A percentile compares a stretch with the other conserved stretches of the same genome.
Evolutionary conservation across 2,888 invertebrate species (phyloP).

Genomic region (Baronia brevicornis): DNA sequence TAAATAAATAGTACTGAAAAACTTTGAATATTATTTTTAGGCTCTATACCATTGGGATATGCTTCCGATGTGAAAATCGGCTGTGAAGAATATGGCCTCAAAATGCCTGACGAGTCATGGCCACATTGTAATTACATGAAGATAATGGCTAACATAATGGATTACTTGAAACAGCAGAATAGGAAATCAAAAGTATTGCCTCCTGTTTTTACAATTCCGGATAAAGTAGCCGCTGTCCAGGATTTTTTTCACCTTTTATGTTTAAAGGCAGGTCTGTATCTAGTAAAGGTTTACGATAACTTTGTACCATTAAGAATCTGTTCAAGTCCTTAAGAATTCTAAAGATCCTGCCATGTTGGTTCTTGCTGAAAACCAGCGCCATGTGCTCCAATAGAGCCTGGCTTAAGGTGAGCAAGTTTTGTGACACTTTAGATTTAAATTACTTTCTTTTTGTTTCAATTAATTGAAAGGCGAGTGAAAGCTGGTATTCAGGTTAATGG

Average conservation of each 20-base stretch:
- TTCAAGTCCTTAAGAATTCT: no score
- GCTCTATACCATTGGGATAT: constrained; percentile 49
- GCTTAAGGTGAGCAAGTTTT: no score
- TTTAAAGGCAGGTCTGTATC: constrained; percentile 35
- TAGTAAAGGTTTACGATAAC: neutral
- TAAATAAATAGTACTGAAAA: no score
- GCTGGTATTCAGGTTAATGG: no score
- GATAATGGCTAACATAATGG: constrained; percentile 45
- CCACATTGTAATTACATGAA: constrained; percentile 33
- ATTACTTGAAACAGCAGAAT: constrained; percentile 41
- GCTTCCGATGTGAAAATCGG: constrained; percentile 46
- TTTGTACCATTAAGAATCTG: no score
- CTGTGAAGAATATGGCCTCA: constrained; percentile 36
- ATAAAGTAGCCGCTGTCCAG: constrained; percentile 36
- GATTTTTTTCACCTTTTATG: constrained; percentile 53
- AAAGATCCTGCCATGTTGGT: no score
- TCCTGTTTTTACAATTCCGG: constrained; percentile 51
- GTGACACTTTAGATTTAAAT: no score
- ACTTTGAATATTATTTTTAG: constrained; percentile 27
- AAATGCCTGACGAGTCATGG: constrained; percentile 37
- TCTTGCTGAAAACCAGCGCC: no score
- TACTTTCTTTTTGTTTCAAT: no score
- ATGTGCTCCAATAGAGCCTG: no score
- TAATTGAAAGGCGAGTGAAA: no score
- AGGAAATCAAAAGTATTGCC: constrained; percentile 29